Evolutionary conservation across 2,113 vertebrate species (phyloP).

Genomic region (Corvus cornix): DNA sequence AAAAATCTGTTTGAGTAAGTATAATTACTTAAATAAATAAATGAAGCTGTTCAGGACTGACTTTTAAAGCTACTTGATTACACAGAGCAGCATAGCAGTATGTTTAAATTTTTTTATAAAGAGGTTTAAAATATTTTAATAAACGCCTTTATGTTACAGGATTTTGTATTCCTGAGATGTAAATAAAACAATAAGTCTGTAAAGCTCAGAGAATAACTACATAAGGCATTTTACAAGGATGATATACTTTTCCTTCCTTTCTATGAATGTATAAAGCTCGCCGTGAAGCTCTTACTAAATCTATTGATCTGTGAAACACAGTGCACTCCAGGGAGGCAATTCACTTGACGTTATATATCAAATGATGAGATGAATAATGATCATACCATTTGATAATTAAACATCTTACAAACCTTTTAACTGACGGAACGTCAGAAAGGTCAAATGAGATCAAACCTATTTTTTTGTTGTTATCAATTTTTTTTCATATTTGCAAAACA

Average conservation of each 20-base stretch:
- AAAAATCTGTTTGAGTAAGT: background rate
- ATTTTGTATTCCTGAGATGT: slow-evolving; percentile 32
- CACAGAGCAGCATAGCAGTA: background rate
- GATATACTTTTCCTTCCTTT: slow-evolving; percentile 66
- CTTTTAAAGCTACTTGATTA: background rate
- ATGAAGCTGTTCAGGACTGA: background rate
- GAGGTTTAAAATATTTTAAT: background rate
- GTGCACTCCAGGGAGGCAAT: slow-evolving; percentile 88
- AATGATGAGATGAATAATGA: slow-evolving; percentile 97
- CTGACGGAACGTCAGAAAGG: slow-evolving; percentile 85
- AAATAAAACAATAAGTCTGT: slow-evolving; percentile 64
- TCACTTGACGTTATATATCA: slow-evolving; percentile 94
- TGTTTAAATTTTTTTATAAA: slow-evolving; percentile 1
- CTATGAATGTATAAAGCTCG: slow-evolving; percentile 77
- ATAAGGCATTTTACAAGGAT: slow-evolving; percentile 60
- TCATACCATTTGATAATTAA: slow-evolving; percentile 97
- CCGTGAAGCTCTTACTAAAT: slow-evolving; percentile 87
- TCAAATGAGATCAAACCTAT: slow-evolving; percentile 81
- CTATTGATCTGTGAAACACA: slow-evolving; percentile 98
- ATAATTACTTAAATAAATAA: background rate
- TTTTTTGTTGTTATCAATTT: slow-evolving; percentile 72
- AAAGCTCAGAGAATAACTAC: slow-evolving; percentile 46
- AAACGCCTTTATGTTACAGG: slow-evolving; percentile 4
- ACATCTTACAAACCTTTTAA: slow-evolving; percentile 94
- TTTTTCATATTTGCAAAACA: slow-evolving; percentile 45